Conservation (phyloP, 64 coral and sea anemone species). For the Actinia equina region DNA sequence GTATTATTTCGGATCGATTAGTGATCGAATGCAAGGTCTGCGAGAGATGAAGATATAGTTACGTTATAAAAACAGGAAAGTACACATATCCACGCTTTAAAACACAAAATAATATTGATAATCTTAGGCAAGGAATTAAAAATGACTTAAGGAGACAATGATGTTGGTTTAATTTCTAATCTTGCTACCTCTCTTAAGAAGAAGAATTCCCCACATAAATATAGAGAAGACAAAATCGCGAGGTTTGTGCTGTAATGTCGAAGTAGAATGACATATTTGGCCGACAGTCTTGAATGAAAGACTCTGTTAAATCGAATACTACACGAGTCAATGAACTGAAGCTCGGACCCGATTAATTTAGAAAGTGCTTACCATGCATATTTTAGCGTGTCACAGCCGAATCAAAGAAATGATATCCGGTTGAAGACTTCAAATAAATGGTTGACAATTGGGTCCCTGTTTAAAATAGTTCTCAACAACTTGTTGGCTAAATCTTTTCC, state of each 20-base stretch:
- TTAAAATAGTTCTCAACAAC: neutral
- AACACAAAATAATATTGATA: neutral
- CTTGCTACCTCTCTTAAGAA: too few relatives aligned
- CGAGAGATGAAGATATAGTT: neutral
- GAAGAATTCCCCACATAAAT: too few relatives aligned
- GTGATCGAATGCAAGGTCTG: neutral
- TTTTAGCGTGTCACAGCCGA: neutral
- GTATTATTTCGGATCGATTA: neutral
- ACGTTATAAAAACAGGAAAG: neutral
- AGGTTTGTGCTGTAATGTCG: neutral
- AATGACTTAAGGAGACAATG: neutral
- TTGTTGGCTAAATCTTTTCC: neutral
- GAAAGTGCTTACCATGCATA: slow-evolving; percentile 7
- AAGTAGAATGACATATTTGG: neutral
- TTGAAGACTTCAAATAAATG: neutral
- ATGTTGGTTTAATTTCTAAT: too few relatives aligned
- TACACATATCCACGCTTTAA: neutral
- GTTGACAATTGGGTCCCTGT: neutral
- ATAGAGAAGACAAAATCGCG: too few relatives aligned
- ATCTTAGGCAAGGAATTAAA: neutral
- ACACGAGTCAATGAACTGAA: neutral
- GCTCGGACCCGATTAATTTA: neutral
- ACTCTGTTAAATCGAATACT: neutral
- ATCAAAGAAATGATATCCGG: neutral
- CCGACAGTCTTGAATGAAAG: neutral